Conservation (phyloP, 2,888 invertebrate genomes). For the Druceiella hillmani region DNA sequence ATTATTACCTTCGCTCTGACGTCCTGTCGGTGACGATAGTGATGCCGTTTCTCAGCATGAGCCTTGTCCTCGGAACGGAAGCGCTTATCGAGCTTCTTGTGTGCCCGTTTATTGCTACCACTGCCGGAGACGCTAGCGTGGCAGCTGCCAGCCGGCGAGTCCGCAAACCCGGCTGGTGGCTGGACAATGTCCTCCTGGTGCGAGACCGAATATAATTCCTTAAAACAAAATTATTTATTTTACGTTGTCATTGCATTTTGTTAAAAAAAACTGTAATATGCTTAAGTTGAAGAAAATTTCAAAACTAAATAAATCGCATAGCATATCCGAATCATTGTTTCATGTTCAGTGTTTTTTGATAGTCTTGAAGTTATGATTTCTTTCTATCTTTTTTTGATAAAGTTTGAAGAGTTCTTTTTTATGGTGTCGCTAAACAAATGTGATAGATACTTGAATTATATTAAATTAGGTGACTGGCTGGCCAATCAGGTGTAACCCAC, state of each 20-base stretch:
- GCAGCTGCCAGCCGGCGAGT: conserved; percentile 60
- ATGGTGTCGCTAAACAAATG: too few species aligned
- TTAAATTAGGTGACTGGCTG: too few species aligned
- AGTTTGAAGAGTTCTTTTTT: too few species aligned
- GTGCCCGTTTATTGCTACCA: conserved; percentile 34
- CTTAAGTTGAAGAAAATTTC: background rate
- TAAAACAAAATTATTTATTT: conserved; percentile 15
- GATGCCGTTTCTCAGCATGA: conserved; percentile 55
- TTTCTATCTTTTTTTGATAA: too few species aligned
- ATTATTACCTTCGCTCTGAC: conserved; percentile 75
- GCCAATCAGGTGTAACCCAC: too few species aligned
- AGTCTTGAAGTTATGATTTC: too few species aligned
- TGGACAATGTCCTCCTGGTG: conserved; percentile 72
- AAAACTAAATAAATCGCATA: background rate
- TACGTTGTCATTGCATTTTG: background rate
- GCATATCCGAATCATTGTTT: conserved; percentile 33
- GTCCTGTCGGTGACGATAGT: conserved; percentile 62
- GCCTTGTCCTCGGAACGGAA: conserved; percentile 74
- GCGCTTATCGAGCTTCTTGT: conserved; percentile 73
- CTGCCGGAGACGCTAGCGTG: conserved; percentile 35
- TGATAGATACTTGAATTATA: too few species aligned
- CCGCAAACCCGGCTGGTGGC: conserved; percentile 84
- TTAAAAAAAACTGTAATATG: background rate
- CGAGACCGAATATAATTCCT: conserved; percentile 49
- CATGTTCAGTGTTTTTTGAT: too few species aligned